Evolutionary conservation across 2,797 vertebrate genomes (phyloP).

Genomic region (Bradypodion ventrale): DNA sequence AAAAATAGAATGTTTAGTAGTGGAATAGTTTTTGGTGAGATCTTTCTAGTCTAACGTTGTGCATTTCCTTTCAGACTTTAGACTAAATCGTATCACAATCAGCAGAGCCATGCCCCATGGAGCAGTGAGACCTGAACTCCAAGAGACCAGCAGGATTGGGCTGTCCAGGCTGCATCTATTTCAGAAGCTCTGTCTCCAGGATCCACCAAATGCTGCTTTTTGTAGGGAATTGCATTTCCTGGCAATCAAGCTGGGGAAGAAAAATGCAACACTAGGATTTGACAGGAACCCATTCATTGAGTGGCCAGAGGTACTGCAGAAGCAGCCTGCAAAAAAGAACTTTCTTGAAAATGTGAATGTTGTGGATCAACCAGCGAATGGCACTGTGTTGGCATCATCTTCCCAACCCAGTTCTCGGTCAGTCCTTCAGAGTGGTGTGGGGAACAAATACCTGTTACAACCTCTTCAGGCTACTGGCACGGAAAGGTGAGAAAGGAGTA

Average conservation of each 20-base stretch:
- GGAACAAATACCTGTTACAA: constrained; percentile 74
- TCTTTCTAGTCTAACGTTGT: neutral
- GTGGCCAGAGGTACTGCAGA: constrained; percentile 51
- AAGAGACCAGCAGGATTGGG: neutral
- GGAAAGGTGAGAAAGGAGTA: constrained; percentile 78
- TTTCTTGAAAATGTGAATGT: constrained; percentile 65
- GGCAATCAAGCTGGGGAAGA: constrained; percentile 27
- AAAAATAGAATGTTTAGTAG: neutral
- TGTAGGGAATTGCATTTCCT: constrained; percentile 66
- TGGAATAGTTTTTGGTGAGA: neutral
- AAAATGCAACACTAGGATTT: constrained; percentile 42
- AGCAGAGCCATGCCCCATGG: constrained; percentile 64
- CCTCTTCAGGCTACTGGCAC: constrained; percentile 77
- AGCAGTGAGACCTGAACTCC: constrained; percentile 27
- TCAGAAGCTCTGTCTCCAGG: constrained; percentile 57
- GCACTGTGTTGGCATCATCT: constrained; percentile 54
- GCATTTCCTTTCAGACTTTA: constrained; percentile 55
- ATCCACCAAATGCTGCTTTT: constrained; percentile 44
- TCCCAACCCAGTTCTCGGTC: constrained; percentile 66
- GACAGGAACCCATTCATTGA: neutral
- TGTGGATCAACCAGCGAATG: constrained; percentile 62
- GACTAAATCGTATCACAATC: constrained; percentile 61
- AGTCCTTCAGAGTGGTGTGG: constrained; percentile 44
- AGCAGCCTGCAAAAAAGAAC: constrained; percentile 46
- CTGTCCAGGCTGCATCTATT: constrained; percentile 57